These are phyloP conservation scores for Malthinus flaveolus DNA, from an alignment of 2,888 invertebrate genomes.

Conservation along the genomic window DNA sequence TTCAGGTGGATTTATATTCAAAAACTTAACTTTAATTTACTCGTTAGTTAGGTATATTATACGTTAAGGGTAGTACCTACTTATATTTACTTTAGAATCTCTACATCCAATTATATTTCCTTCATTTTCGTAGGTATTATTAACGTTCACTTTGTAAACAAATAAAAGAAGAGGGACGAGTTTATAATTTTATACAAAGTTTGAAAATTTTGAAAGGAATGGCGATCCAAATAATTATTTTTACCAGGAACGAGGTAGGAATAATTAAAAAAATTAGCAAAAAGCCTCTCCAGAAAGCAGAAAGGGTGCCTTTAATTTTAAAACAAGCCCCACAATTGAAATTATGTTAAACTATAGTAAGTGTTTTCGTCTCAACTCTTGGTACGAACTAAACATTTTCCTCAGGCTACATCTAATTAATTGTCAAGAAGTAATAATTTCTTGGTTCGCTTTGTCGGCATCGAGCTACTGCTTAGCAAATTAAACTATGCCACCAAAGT, in stretches of 20 bases:
- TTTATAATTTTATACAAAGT: too few relatives aligned
- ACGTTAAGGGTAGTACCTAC: background rate
- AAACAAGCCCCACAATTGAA: too few relatives aligned
- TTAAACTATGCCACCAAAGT: conserved; percentile 55
- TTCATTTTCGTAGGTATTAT: background rate
- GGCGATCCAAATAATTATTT: too few relatives aligned
- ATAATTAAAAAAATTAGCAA: too few relatives aligned
- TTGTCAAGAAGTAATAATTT: conserved; percentile 41
- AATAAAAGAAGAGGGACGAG: too few relatives aligned
- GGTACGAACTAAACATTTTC: conserved; percentile 24
- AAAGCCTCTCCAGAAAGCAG: too few relatives aligned
- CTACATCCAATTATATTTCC: background rate
- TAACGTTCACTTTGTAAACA: too few relatives aligned
- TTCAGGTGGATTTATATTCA: background rate
- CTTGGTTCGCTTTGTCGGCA: conserved; percentile 52
- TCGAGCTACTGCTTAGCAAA: conserved; percentile 48
- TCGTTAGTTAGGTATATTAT: background rate
- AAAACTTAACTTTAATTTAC: background rate
- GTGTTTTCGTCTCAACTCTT: conserved; percentile 13
- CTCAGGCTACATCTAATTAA: conserved; percentile 45
- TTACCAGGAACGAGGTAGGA: too few relatives aligned
- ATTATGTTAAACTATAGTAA: conserved; percentile 5
- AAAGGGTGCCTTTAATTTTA: too few relatives aligned
- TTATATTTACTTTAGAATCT: background rate
- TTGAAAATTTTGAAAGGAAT: too few relatives aligned